Evolutionary conservation across 1,140 invertebrate genomes (phyloP), one percentile per base, ranked within the genome.

Genomic region (Drosophila takahashii): DNA sequence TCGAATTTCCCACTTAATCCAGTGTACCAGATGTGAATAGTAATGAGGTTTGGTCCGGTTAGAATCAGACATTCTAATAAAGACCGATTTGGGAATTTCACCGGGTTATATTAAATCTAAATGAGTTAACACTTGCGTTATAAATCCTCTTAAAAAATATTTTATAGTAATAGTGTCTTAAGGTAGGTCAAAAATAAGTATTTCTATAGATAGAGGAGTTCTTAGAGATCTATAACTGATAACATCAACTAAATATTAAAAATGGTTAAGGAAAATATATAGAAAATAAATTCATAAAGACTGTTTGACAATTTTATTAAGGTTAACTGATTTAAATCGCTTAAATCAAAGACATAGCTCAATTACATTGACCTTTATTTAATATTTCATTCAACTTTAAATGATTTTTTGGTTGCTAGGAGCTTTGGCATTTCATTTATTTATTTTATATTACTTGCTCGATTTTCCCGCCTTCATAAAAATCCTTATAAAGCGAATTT

Each of bases 1-100:
- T 22, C 29, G 27, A 7, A 11, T 13, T 36, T 26, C 9, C 6
- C 51, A 36, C 56, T 29, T 42, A 36, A 50, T 47, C 47, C 66
- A 67, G 26, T 70, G 47, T 36, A 37, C 64, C 64, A 56, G 50
- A 60, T 60, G 44, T 60, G 69, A 52, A 72, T 72, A 60, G 45
- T 72, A 72, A 60, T 72, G 50, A 15, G 50, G 9, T 15, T 26
- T 15, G 32, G 44, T 62, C 57, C 3, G 62, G 16, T 22, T 48
- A 16, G 44, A 48, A 41, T 67, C 34, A 18, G 26, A 5, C 18
- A 5, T 32, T 8, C 6, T n/a, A 56, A 18, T n/a, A n/a, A 45
- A 39, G 37, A 72, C 37, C 29, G 29, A 51, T 72, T 72, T 72
- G 53, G 36, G 52, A 58, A 70, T 58, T 51, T 70, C 10, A 69